Evolutionary conservation across 2,113 vertebrate genomes (phyloP).

Genomic region (Ptyas mucosa): DNA sequence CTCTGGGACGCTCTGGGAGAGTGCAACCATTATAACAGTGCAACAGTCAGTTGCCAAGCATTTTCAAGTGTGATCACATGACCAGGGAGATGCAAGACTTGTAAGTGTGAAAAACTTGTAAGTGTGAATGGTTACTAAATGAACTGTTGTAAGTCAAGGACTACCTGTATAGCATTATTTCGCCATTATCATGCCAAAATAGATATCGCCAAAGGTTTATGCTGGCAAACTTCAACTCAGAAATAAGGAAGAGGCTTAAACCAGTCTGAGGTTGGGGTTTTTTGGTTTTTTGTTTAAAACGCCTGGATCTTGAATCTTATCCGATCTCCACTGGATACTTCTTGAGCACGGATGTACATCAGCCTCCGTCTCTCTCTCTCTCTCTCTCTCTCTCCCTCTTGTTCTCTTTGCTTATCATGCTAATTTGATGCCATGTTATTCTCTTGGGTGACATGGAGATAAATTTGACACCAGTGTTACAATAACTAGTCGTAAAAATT

Average conservation of each 20-base stretch:
- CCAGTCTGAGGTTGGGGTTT: background rate
- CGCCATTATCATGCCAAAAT: background rate
- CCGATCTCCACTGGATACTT: rapidly evolving
- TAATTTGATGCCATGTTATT: constrained; percentile 25
- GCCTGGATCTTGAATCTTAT: rapidly evolving
- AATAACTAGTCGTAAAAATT: constrained; percentile 63
- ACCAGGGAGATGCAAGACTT: too few species aligned
- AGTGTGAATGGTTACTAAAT: too few species aligned
- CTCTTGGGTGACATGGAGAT: constrained; percentile 51
- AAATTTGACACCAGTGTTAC: constrained; percentile 33
- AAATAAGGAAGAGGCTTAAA: background rate
- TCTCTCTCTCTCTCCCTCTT: background rate
- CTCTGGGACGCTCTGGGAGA: too few species aligned
- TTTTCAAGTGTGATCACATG: too few species aligned
- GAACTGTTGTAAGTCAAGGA: too few species aligned
- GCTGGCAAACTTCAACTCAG: background rate
- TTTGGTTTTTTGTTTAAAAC: background rate
- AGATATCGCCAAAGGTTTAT: background rate
- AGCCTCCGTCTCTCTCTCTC: background rate
- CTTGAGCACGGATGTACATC: background rate
- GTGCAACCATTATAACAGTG: too few species aligned
- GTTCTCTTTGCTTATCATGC: constrained; percentile 15
- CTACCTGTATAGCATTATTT: background rate
- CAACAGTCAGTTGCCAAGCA: too few species aligned
- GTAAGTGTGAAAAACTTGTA: too few species aligned